Evolutionary conservation across 2,113 vertebrate genomes (phyloP).

Genomic region (Aspiorhynchus laticeps): DNA sequence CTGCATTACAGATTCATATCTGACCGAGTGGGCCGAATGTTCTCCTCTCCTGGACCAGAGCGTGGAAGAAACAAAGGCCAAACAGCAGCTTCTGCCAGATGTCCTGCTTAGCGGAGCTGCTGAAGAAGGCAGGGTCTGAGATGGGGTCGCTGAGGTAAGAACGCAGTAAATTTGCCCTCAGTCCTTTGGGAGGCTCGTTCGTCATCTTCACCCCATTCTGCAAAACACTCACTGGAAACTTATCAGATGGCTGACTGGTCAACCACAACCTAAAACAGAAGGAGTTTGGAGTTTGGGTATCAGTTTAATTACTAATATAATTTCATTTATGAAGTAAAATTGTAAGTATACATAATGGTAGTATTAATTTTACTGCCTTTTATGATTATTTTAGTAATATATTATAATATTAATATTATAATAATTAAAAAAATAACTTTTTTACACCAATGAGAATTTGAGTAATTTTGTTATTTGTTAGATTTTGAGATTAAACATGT

Average conservation of each 20-base stretch:
- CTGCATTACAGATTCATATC: slow-evolving; percentile 38
- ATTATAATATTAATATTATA: no score
- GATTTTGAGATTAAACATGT: no score
- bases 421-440: neutral
- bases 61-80: slow-evolving; percentile 92
- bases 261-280: slow-evolving; percentile 82
- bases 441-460: no score
- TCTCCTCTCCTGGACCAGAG: slow-evolving; percentile 90
- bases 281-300: neutral
- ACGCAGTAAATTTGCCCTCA: slow-evolving; percentile 87
- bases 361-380: neutral
- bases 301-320: no score
- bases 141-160: slow-evolving; percentile 89
- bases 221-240: slow-evolving; percentile 92
- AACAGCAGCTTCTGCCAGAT: slow-evolving; percentile 91
- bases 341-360: no score
- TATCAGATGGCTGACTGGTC: slow-evolving; percentile 92
- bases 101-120: slow-evolving; percentile 78
- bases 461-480: no score
- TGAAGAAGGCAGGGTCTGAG: slow-evolving; percentile 84
- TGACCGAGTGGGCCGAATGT: slow-evolving; percentile 89
- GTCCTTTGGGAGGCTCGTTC: slow-evolving; percentile 90
- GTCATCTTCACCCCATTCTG: slow-evolving; percentile 97
- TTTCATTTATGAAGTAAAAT: no score
- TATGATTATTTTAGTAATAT: no score